Evolutionary conservation across 2,113 vertebrate genomes (phyloP), one percentile per base, ranked within the genome.

Genomic region (Rhabdomys dilectus): DNA sequence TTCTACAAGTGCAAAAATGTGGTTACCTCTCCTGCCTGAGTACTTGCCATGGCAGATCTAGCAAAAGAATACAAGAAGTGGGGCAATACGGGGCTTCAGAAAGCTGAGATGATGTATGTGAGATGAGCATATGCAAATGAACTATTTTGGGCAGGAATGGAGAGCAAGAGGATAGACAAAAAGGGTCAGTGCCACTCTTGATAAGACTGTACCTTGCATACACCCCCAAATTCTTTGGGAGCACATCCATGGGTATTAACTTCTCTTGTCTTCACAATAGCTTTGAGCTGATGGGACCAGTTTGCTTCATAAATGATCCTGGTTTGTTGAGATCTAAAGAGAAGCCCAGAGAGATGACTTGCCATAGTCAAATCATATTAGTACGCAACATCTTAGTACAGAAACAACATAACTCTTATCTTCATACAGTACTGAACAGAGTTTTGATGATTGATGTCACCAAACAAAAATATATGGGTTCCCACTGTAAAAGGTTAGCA

Each of bases 281-380:
- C 68, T 51, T 91, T 68, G 56, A 62, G 42, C 56, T 56, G 36
- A 45, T 34, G 48, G 36, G 70, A 88, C 11, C 22, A 29, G 60
- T 94, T 45, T 92, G 26, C 45, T 93, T 93, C 94, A 51, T 68
- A 64, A 85, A 81, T 16, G 39, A 39, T 26, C 36, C 16, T 72
- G 53, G 77, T 78, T 94, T 77, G 82, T 24, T 73, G 26, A 51
- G 53, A 87, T 96, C 81, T 94, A 95, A 96, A 93, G 36, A 5
- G 45, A 87, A 89, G 34, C 10, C 68, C 70, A 80, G 68, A 94
- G 31, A 91, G 53, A 91, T 36, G 91, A 72, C 78, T 90, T 90
- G 88, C 53, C 88, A 94, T 91, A 42, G 60, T n/a, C 86, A 93
- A 76, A 84, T 39, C 62, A n/a, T 39, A 60, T 70, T 91, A 78